Percentiles rank a stretch among this genome's conserved stretches.
Evolutionary conservation across 2,797 vertebrate species (phyloP).

Genomic region (Karalla daura): DNA sequence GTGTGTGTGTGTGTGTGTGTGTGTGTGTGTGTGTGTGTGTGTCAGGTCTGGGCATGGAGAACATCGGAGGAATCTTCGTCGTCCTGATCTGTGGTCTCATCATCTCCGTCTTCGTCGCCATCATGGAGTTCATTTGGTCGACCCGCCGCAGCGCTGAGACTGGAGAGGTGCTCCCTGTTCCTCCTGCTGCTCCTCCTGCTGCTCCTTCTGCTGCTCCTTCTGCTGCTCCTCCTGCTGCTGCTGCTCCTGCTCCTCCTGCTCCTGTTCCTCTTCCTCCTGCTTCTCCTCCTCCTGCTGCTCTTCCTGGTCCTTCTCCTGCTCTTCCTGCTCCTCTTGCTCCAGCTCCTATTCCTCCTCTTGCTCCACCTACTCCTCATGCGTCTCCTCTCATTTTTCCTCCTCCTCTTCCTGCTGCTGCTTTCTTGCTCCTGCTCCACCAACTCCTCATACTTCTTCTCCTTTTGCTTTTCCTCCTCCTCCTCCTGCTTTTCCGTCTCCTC

Average conservation of each 20-base stretch:
- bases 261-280: constrained; percentile 59
- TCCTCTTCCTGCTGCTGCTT: too few species aligned
- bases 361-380: too few species aligned
- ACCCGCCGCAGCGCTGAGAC: constrained; percentile 88
- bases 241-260: constrained; percentile 63
- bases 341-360: too few species aligned
- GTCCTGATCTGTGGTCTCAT: constrained; percentile 93
- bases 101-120: constrained; percentile 91
- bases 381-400: too few species aligned
- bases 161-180: constrained; percentile 86
- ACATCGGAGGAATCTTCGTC: constrained; percentile 92
- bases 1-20: constrained; percentile 3
- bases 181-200: constrained; percentile 37
- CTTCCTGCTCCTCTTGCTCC: too few species aligned
- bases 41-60: constrained; percentile 92
- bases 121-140: constrained; percentile 94
- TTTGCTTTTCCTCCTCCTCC: too few species aligned
- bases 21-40: background rate
- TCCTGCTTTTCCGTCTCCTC: too few species aligned
- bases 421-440: too few species aligned
- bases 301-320: too few species aligned
- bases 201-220: constrained; percentile 46
- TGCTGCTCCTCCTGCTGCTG: constrained; percentile 48
- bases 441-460: too few species aligned
- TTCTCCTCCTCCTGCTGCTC: too few species aligned